Base-by-base conservation (phyloP, 2,797 vertebrate genomes). In the Harpagifer antarcticus region DNA sequence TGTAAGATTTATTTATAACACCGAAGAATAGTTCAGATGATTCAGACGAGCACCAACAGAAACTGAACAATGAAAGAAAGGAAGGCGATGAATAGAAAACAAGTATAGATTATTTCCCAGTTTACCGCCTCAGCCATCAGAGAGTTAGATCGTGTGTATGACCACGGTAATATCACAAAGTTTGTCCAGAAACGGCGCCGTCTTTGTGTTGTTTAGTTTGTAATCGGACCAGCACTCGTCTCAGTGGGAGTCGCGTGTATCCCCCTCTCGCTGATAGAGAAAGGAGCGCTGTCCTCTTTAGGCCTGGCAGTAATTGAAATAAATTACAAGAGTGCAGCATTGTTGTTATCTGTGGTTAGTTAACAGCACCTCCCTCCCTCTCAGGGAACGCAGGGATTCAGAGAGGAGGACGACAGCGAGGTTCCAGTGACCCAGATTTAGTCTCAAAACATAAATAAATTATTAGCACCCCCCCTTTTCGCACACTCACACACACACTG, bases 281-380 rank as follows among this genome's bases (percentile, higher is more conserved):
- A 93, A 94, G 92, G 91, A 89, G 88, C 50, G 84, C 67, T 91
- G 94, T 94, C 94, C 94, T 96, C 93, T 92, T 94, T 61, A 85
- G 94, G 94, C 94, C 93, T 88, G 94, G 94, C 93, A 91, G 95
- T 96, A 96, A 96, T 96, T 97, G 94, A 96, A 96, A 96, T 96
- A 96, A 96, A 95, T 94, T 93, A 94, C 94, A 95, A 94, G 94
- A 93, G 93, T 78, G 90, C 90, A 78, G 93, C 84, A 90, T 91
- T 88, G 94, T 94, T 95, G 93, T 92, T 91, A 92, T 91, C 94
- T 93, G 94, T 93, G 95, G 94, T 96, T 94, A 90, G 90, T 75
- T 93, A 91, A 89, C 86, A 86, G 93, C 48, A 64, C 93, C 93
- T 92, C 92, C 95, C 95, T 94, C 86, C 76, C 74, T 74, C 81